phyloP scores from a whole-genome alignment of 2,797 vertebrate species.

The Rhinoraja longicauda region DNA sequence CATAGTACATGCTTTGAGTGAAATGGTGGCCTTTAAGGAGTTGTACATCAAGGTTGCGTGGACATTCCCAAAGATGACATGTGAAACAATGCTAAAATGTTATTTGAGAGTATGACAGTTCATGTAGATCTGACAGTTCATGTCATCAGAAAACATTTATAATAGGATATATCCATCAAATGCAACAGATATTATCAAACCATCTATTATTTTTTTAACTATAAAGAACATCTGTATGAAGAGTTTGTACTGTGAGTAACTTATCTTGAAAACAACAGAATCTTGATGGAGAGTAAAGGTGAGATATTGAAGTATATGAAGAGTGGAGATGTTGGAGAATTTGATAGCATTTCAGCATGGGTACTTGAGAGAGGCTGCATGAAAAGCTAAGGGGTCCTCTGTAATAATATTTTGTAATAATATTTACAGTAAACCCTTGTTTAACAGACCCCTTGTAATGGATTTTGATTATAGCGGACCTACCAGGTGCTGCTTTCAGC shows the following conservation, averaged over 20 bases:
- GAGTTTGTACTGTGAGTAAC: neutral
- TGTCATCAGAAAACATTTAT: neutral
- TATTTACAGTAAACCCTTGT: no score
- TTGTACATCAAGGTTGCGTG: neutral
- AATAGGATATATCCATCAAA: neutral
- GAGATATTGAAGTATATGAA: neutral
- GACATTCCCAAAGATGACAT: neutral
- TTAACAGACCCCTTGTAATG: no score
- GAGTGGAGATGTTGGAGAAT: neutral
- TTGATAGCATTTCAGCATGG: neutral
- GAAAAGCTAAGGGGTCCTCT: no score
- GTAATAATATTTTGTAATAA: no score
- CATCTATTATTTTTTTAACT: neutral
- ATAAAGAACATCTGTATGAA: neutral
- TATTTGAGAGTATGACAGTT: neutral
- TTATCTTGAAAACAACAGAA: neutral
- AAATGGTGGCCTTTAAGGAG: neutral
- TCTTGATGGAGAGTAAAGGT: neutral
- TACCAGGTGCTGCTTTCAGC: no score
- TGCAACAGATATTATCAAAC: neutral
- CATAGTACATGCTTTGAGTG: neutral
- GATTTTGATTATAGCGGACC: no score
- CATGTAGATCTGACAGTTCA: neutral
- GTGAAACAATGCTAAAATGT: neutral
- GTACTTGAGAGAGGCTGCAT: neutral